A percentile compares a stretch with the other conserved stretches of the same genome.
Conservation (phyloP, 2,888 invertebrate species). For the Melanchra persicariae region DNA sequence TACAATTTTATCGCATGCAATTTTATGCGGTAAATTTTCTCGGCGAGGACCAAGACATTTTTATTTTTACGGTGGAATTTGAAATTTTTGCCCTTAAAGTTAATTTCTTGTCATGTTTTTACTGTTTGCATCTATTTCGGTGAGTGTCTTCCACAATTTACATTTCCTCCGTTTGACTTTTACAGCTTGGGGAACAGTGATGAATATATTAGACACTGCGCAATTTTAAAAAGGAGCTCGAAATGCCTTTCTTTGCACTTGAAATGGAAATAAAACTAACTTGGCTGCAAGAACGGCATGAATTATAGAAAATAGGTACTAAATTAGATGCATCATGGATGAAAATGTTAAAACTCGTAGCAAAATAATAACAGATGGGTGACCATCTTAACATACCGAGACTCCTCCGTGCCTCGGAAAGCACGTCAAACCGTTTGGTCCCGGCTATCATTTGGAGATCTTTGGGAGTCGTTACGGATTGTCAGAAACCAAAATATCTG, state of each 20-base stretch:
- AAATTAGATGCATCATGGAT: not conserved
- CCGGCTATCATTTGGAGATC: too few relatives aligned
- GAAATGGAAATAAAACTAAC: not conserved
- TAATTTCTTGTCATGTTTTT: conserved; percentile 43
- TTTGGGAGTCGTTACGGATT: too few relatives aligned
- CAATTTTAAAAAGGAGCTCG: conserved; percentile 21
- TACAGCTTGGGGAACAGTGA: conserved; percentile 13
- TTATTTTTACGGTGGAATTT: conserved; percentile 36
- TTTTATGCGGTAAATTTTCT: conserved; percentile 27
- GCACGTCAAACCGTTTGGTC: too few relatives aligned
- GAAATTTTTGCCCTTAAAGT: conserved; percentile 18
- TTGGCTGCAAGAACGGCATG: not conserved
- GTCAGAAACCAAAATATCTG: too few relatives aligned
- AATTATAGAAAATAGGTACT: not conserved
- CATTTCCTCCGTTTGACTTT: conserved; percentile 35
- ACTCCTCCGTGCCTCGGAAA: too few relatives aligned
- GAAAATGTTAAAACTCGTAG: too few relatives aligned
- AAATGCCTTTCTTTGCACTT: not conserved
- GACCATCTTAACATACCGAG: too few relatives aligned
- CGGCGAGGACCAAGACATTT: conserved; percentile 9
- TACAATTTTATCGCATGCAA: conserved; percentile 35
- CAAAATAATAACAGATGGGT: too few relatives aligned
- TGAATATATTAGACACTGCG: conserved; percentile 25
- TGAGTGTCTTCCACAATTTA: conserved; percentile 19
- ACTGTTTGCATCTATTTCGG: conserved; percentile 32